phyloP scores from a whole-genome alignment of 2,797 vertebrate genomes.

The Vireo griseus region DNA sequence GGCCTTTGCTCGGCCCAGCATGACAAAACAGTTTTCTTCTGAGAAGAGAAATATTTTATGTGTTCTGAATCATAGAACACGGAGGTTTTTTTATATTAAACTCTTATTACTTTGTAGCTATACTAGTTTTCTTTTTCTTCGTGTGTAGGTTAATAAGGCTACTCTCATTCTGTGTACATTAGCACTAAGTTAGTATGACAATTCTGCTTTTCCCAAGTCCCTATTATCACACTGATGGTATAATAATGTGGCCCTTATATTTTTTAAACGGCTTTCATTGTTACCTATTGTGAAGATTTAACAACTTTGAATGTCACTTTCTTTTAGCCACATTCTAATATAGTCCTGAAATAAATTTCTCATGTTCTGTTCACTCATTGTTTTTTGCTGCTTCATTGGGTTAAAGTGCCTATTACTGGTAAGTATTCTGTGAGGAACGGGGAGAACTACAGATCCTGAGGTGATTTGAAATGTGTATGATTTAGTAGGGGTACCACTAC shows the following conservation, averaged over 20 bases:
- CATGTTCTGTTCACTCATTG: slow-evolving; percentile 68
- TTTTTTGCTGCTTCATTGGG: slow-evolving; percentile 83
- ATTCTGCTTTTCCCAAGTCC: slow-evolving; percentile 42
- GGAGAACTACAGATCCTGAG: slow-evolving; percentile 39
- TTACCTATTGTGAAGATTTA: slow-evolving; percentile 47
- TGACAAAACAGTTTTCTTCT: background rate
- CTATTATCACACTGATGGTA: background rate
- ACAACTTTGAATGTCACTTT: slow-evolving; percentile 48
- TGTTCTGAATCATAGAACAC: background rate
- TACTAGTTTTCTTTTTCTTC: slow-evolving; percentile 35
- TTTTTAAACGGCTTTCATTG: slow-evolving; percentile 49
- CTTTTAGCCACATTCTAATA: slow-evolving; percentile 23
- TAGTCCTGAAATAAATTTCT: slow-evolving; percentile 59
- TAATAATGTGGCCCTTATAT: slow-evolving; percentile 19
- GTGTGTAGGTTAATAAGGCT: background rate
- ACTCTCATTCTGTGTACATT: slow-evolving; percentile 30
- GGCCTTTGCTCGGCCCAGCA: background rate
- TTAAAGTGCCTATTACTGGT: slow-evolving; percentile 98
- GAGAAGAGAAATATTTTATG: background rate
- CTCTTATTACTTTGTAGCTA: background rate
- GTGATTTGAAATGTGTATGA: slow-evolving; percentile 32
- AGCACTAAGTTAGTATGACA: slow-evolving; percentile 15
- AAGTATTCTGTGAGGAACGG: slow-evolving; percentile 74
- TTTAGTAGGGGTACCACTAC: slow-evolving; percentile 21
- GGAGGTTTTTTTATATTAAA: background rate